Base-by-base conservation (phyloP, 2,113 vertebrate species). In the Pipra filicauda region DNA sequence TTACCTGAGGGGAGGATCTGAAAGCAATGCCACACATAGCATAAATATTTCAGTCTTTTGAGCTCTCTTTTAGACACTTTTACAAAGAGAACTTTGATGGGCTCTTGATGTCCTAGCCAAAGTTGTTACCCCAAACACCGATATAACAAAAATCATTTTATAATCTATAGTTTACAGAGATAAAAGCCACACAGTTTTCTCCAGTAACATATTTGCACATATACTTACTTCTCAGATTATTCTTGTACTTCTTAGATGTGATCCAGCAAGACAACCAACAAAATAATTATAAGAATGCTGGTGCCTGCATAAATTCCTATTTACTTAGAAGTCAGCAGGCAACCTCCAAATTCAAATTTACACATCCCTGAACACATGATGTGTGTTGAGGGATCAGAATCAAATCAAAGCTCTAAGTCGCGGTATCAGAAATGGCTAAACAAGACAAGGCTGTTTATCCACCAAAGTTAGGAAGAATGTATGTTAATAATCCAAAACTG, bases 361-460 rank as follows among this genome's bases (percentile, higher is more conserved):
- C 70, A 89, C 92, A 94, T 89, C 88, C 65, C 89, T 85, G 81
- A 96, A 91, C 82, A 94, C 67, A 92, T 28, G 66, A 85, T 93
- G 83, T 79, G 64, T 90, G 61, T 92, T 27, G 31, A 97, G 83
- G 96, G 97, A 98, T 98, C 96, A 97, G 96, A 98, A 97, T 97
- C 97, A 97, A 98, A 98, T 98, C 97, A 98, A 96, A 97, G 91
- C 79, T 95, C 91, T 97, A 97, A 98, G 92, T 94, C 91, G 8
- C 83, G 48, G 61, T 65, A 97, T 96, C 95, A 96, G 89, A 81
- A 95, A 90, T 75, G 49, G 89, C 96, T 96, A 94, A 92, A 96
- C 59, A 93, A 85, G 86, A 72, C 62, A 89, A 73, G 88, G 85
- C 93, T 96, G 61, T 97, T 97, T 96, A 97, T 97, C 94, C 94